These are phyloP conservation scores for Rhimphoctona megacephalus DNA, from an alignment of 2,888 invertebrate genomes.

Conservation along the genomic window DNA sequence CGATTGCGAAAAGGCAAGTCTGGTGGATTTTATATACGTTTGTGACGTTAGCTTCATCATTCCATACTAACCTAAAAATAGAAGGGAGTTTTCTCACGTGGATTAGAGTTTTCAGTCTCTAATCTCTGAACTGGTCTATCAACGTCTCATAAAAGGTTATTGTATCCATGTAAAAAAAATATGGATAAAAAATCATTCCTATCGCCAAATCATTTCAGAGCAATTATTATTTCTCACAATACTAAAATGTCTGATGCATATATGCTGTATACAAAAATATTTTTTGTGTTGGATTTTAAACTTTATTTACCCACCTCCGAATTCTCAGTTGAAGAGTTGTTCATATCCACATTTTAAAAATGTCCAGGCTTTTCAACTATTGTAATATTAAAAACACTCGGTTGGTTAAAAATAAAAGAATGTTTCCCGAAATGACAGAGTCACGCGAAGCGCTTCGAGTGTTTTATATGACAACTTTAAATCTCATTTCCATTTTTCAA, in stretches of 20 bases:
- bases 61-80: neutral
- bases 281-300: neutral
- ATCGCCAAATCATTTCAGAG: neutral
- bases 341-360: neutral
- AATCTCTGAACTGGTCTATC: too few species aligned
- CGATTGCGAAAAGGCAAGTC: neutral
- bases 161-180: neutral
- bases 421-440: neutral
- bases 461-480: neutral
- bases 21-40: neutral
- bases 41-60: neutral
- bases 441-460: conserved; percentile 6
- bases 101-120: too few species aligned
- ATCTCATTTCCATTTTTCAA: conserved; percentile 38
- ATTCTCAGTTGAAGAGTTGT: neutral
- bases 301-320: neutral
- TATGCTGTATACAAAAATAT: neutral
- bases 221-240: neutral
- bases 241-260: neutral
- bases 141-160: too few species aligned
- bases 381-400: conserved; percentile 1
- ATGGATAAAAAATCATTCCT: neutral
- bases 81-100: neutral
- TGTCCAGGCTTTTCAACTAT: neutral
- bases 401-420: conserved; percentile 5